These are phyloP conservation scores for Drosophila imparisetae DNA, from an alignment of 2,888 invertebrate genomes.

Conservation along the genomic window DNA sequence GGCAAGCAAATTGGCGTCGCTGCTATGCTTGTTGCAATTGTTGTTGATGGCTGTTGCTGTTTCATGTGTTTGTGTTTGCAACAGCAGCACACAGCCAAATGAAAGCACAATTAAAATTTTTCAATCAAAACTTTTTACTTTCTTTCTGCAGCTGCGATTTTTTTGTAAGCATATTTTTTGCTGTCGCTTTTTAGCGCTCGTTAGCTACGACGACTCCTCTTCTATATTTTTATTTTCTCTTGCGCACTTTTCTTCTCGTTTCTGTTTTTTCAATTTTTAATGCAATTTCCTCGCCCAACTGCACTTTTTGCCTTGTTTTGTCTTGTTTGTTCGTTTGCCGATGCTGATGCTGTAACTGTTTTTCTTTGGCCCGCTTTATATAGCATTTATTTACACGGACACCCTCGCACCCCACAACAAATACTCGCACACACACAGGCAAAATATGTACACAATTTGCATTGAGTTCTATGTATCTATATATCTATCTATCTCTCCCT, in stretches of 20 bases:
- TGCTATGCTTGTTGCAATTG: slow-evolving; percentile 38
- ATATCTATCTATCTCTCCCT: slow-evolving; percentile 2
- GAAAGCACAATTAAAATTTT: slow-evolving; percentile 73
- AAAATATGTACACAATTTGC: slow-evolving; percentile 69
- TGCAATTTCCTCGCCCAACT: slow-evolving; percentile 78
- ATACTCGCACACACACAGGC: slow-evolving; percentile 26
- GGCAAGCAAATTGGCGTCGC: slow-evolving; percentile 49
- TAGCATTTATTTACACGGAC: slow-evolving; percentile 72
- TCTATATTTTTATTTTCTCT: slow-evolving; percentile 29
- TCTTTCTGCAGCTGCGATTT: slow-evolving; percentile 31
- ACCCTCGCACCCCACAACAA: slow-evolving; percentile 18
- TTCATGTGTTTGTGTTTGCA: slow-evolving; percentile 34
- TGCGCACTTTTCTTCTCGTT: slow-evolving; percentile 27
- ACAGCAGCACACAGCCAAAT: slow-evolving; percentile 49
- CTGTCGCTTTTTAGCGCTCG: slow-evolving; percentile 72
- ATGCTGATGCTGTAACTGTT: slow-evolving; percentile 4
- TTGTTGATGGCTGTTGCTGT: slow-evolving; percentile 35
- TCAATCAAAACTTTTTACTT: slow-evolving; percentile 76
- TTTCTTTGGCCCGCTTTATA: slow-evolving; percentile 49
- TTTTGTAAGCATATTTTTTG: slow-evolving; percentile 7
- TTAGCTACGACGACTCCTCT: slow-evolving; percentile 58
- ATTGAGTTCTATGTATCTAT: slow-evolving; percentile 26
- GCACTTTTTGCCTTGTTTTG: slow-evolving; percentile 65
- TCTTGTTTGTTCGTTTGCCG: slow-evolving; percentile 44
- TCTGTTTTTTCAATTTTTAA: slow-evolving; percentile 69